A percentile compares a stretch with the other conserved stretches of the same genome.
These are phyloP conservation scores for Spialia ferax DNA, from an alignment of 2,888 invertebrate species.

Conservation along the genomic window DNA sequence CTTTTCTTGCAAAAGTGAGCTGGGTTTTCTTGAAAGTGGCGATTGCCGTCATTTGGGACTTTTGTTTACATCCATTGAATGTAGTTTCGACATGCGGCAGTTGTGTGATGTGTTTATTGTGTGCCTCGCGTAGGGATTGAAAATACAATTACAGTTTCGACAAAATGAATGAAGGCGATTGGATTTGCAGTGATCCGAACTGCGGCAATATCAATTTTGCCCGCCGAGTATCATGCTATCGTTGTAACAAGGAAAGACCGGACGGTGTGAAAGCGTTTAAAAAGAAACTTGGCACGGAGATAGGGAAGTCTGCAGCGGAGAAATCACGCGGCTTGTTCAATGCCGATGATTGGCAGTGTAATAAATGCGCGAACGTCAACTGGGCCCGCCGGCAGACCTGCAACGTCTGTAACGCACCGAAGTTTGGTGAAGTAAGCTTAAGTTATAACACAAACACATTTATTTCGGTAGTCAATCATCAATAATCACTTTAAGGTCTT, in stretches of 20 bases:
- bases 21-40: constrained; percentile 78
- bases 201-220: constrained; percentile 99
- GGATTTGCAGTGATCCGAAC: constrained; percentile 89
- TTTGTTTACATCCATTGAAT: constrained; percentile 70
- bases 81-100: constrained; percentile 48
- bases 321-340: constrained; percentile 98
- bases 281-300: constrained; percentile 97
- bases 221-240: constrained; percentile 95
- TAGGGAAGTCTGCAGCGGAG: constrained; percentile 99
- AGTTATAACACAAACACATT: background rate
- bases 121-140: constrained; percentile 52
- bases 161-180: constrained; percentile 88
- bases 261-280: constrained; percentile 71
- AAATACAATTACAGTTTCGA: constrained; percentile 52
- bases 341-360: constrained; percentile 99
- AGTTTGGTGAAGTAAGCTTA: constrained; percentile 95
- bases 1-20: constrained; percentile 81
- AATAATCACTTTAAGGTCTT: background rate
- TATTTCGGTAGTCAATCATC: background rate
- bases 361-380: constrained; percentile 99
- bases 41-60: constrained; percentile 66
- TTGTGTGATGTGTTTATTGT: constrained; percentile 45
- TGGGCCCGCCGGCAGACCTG: constrained; percentile 98
- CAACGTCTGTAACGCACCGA: constrained; percentile 99
- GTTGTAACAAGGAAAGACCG: constrained; percentile 92